Evolutionary conservation across 2,888 invertebrate genomes (phyloP).

Genomic region (Dromius quadrimaculatus): DNA sequence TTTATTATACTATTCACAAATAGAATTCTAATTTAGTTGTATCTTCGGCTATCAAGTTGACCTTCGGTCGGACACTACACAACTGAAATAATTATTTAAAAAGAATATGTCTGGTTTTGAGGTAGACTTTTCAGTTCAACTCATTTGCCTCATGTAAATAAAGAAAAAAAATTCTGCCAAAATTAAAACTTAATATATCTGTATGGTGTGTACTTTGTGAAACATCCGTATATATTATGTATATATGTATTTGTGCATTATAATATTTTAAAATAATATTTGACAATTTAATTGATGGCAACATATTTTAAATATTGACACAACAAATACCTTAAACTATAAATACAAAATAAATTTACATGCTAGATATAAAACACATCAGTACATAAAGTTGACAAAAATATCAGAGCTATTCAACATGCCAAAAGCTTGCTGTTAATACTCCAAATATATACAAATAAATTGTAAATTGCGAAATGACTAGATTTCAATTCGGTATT

Average conservation of each 20-base stretch:
- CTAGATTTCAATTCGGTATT: slow-evolving; percentile 26
- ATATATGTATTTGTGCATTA: slow-evolving; percentile 50
- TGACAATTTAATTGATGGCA: slow-evolving; percentile 43
- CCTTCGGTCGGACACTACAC: too few species aligned
- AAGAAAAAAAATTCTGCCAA: slow-evolving; percentile 48
- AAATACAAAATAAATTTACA: slow-evolving; percentile 47
- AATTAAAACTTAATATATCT: slow-evolving; percentile 17
- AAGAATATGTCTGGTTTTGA: slow-evolving; percentile 12
- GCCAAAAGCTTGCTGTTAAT: slow-evolving; percentile 52
- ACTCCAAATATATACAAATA: slow-evolving; percentile 60
- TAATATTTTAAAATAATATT: slow-evolving; percentile 43
- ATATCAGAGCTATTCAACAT: slow-evolving; percentile 44
- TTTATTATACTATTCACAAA: too few species aligned
- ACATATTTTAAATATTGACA: slow-evolving; percentile 43
- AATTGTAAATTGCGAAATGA: slow-evolving; percentile 59
- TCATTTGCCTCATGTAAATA: slow-evolving; percentile 10
- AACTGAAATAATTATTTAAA: too few species aligned
- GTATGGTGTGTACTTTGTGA: slow-evolving; percentile 35
- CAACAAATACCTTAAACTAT: slow-evolving; percentile 43
- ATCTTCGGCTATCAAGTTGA: too few species aligned
- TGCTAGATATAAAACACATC: slow-evolving; percentile 46
- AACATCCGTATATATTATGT: slow-evolving; percentile 50
- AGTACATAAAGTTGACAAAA: slow-evolving; percentile 35
- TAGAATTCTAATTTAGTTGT: too few species aligned
- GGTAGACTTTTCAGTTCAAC: slow-evolving; percentile 32